Evolutionary conservation across 2,113 vertebrate species (phyloP).

Genomic region (Phrynosoma blainvillii): DNA sequence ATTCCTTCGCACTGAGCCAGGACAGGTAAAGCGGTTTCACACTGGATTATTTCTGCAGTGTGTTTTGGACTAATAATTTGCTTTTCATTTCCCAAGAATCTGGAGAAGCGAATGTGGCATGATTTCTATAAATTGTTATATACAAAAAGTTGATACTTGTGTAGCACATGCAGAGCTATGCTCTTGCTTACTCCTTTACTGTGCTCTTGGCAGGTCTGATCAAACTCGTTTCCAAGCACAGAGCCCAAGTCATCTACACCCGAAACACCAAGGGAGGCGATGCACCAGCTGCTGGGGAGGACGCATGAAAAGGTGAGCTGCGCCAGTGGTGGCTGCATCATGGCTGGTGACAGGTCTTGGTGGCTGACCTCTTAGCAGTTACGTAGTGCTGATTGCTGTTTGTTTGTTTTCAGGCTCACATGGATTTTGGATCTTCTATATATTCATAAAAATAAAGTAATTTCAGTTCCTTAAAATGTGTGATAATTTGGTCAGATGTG

Average conservation of each 20-base stretch:
- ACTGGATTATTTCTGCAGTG: no score
- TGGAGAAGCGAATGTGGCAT: no score
- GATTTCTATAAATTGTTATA: fast-evolving
- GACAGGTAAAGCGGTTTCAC: no score
- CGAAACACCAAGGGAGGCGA: constrained; percentile 97
- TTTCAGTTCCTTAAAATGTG: neutral
- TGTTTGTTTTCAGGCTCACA: constrained; percentile 9
- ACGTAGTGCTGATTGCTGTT: neutral
- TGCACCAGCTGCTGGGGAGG: constrained; percentile 83
- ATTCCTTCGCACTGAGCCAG: no score
- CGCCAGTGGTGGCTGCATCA: no score
- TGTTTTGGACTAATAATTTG: no score
- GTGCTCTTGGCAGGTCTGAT: constrained; percentile 84
- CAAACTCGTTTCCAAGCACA: constrained; percentile 97
- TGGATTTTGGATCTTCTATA: neutral
- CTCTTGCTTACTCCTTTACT: neutral
- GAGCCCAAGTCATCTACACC: constrained; percentile 97
- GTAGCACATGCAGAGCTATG: neutral
- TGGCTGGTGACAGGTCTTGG: no score
- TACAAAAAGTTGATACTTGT: neutral
- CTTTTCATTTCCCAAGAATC: no score
- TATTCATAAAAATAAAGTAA: constrained; percentile 9
- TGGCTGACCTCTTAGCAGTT: no score
- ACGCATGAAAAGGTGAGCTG: constrained; percentile 81
- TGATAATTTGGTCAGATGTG: no score